phyloP scores from a whole-genome alignment of 2,113 vertebrate species.

The Anarhynchus alexandrinus region DNA sequence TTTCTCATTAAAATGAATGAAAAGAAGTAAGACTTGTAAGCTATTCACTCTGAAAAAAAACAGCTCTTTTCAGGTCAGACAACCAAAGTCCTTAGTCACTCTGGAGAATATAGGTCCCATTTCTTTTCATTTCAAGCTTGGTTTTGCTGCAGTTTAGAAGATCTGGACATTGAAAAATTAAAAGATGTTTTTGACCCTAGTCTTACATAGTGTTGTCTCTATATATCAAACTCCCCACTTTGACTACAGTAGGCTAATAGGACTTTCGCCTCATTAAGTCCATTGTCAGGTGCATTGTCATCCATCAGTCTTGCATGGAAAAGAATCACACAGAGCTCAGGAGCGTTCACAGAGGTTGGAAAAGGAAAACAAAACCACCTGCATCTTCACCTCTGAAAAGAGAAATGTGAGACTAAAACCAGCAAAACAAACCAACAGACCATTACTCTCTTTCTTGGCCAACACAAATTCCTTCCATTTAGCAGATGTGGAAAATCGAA shows the following conservation, averaged over 20 bases:
- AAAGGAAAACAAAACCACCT: background rate
- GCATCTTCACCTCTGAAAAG: background rate
- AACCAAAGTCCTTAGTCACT: background rate
- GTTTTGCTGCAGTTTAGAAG: background rate
- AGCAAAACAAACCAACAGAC: background rate
- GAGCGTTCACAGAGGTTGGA: background rate
- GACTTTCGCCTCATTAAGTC: background rate
- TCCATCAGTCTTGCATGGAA: background rate
- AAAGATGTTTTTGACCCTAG: background rate
- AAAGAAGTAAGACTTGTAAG: background rate
- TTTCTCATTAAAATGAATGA: background rate
- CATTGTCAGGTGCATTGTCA: background rate
- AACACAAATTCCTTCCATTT: background rate
- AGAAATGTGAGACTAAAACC: background rate
- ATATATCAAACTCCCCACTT: background rate
- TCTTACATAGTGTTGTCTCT: background rate
- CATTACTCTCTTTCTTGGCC: background rate
- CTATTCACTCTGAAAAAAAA: background rate
- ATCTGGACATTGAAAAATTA: background rate
- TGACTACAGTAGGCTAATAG: background rate
- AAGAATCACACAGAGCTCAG: background rate
- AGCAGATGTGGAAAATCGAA: background rate
- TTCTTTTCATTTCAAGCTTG: background rate
- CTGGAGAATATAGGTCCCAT: background rate
- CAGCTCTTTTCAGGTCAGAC: background rate